Percentiles rank a stretch among this genome's conserved stretches.
phyloP scores from a whole-genome alignment of 2,888 invertebrate genomes.

The Fragum whitleyi region DNA sequence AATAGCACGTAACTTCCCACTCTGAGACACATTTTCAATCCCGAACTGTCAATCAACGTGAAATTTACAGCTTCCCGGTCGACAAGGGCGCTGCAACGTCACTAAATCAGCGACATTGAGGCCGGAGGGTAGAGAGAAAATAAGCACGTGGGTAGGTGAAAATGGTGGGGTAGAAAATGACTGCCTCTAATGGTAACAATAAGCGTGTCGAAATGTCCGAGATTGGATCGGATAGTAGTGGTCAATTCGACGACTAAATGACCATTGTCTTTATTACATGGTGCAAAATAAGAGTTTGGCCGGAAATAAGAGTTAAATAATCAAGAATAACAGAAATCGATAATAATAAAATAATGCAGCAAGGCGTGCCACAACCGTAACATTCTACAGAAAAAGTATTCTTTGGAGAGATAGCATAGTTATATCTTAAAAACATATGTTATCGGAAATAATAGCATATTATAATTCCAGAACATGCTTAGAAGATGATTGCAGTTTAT shows the following conservation, averaged over 20 bases:
- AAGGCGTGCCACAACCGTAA: too few species aligned
- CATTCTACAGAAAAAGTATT: too few species aligned
- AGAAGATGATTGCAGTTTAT: too few species aligned
- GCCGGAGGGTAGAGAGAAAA: conserved; percentile 50
- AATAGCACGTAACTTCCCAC: conserved; percentile 41
- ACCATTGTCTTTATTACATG: conserved; percentile 45
- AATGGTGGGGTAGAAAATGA: conserved; percentile 60
- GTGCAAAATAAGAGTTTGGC: not conserved
- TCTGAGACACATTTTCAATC: conserved; percentile 42
- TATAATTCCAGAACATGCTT: too few species aligned
- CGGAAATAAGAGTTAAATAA: too few species aligned
- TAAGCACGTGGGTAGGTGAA: conserved; percentile 59
- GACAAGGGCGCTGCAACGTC: conserved; percentile 61
- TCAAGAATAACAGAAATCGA: too few species aligned
- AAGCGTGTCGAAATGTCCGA: conserved; percentile 65
- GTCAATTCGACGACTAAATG: conserved; percentile 49
- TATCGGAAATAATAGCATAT: too few species aligned
- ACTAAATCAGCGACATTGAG: conserved; percentile 36
- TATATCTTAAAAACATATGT: too few species aligned
- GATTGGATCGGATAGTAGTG: conserved; percentile 48
- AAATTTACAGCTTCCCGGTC: conserved; percentile 47
- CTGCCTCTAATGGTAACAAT: conserved; percentile 53
- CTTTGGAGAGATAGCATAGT: too few species aligned
- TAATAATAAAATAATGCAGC: too few species aligned
- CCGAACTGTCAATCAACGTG: conserved; percentile 45